Conservation (phyloP, 1,140 invertebrate genomes). For the Diabrotica virgifera region DNA sequence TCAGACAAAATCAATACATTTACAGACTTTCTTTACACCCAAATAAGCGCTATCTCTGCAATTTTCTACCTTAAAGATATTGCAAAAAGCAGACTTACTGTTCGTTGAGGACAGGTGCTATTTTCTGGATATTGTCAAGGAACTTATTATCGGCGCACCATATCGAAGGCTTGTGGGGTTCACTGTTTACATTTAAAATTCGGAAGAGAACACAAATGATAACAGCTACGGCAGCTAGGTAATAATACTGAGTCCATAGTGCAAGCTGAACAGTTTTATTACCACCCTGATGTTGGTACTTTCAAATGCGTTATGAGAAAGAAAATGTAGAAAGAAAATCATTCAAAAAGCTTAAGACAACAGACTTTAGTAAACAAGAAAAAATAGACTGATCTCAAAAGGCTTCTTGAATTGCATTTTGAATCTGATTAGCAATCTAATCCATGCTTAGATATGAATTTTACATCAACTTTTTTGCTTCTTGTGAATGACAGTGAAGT, state of each 20-base stretch:
- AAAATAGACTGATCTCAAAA: too few relatives aligned
- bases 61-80: conserved; percentile 40
- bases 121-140: conserved; percentile 70
- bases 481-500: too few relatives aligned
- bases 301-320: too few relatives aligned
- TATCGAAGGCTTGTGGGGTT: conserved; percentile 69
- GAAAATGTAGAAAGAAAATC: too few relatives aligned
- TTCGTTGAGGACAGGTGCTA: conserved; percentile 71
- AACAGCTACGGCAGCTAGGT: conserved; percentile 70
- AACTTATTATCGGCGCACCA: conserved; percentile 72
- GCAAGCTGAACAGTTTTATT: too few relatives aligned
- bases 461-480: too few relatives aligned
- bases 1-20: conserved; percentile 10
- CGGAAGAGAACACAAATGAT: conserved; percentile 76
- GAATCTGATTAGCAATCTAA: too few relatives aligned
- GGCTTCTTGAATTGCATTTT: too few relatives aligned
- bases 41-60: neutral
- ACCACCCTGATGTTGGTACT: too few relatives aligned
- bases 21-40: conserved; percentile 4
- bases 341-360: too few relatives aligned
- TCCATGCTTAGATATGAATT: too few relatives aligned
- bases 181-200: conserved; percentile 78
- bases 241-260: conserved; percentile 70
- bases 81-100: conserved; percentile 64
- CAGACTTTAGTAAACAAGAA: too few relatives aligned